These are phyloP conservation scores for Eumeta japonica DNA, from an alignment of 1,140 invertebrate species.

Conservation along the genomic window DNA sequence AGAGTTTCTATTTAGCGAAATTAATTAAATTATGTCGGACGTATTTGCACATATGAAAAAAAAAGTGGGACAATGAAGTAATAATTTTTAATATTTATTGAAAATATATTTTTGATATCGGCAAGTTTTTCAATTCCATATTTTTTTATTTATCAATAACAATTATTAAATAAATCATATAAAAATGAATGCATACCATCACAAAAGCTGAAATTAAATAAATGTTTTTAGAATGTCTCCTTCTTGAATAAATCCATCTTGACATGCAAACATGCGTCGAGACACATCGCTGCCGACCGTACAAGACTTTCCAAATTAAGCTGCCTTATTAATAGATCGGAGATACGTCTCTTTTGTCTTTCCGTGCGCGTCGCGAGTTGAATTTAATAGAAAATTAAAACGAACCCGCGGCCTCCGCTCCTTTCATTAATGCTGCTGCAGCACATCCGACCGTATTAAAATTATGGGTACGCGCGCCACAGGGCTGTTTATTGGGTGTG, in stretches of 20 bases:
- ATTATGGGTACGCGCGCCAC: no score
- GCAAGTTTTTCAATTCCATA: not conserved
- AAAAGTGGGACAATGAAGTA: not conserved
- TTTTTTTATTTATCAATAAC: no score
- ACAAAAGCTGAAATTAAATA: slow-evolving; percentile 5
- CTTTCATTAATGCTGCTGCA: no score
- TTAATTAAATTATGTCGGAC: no score
- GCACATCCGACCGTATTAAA: no score
- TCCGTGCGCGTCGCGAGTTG: slow-evolving; percentile 24
- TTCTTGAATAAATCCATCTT: not conserved
- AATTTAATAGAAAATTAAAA: slow-evolving; percentile 53
- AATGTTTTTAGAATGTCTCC: slow-evolving; percentile 19
- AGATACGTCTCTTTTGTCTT: slow-evolving; percentile 45
- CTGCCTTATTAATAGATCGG: slow-evolving; percentile 49
- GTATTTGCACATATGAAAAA: no score
- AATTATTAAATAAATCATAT: not conserved
- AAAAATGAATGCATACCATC: not conserved
- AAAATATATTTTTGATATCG: not conserved
- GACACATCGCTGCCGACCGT: slow-evolving; percentile 18
- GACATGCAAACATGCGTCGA: not conserved
- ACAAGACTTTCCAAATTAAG: slow-evolving; percentile 35
- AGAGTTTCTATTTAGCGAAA: not conserved
- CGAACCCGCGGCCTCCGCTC: no score
- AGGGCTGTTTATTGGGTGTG: no score
- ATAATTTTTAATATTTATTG: not conserved